phyloP scores from a whole-genome alignment of 2,113 vertebrate species.

The Sinocyclocheilus anophthalmus region DNA sequence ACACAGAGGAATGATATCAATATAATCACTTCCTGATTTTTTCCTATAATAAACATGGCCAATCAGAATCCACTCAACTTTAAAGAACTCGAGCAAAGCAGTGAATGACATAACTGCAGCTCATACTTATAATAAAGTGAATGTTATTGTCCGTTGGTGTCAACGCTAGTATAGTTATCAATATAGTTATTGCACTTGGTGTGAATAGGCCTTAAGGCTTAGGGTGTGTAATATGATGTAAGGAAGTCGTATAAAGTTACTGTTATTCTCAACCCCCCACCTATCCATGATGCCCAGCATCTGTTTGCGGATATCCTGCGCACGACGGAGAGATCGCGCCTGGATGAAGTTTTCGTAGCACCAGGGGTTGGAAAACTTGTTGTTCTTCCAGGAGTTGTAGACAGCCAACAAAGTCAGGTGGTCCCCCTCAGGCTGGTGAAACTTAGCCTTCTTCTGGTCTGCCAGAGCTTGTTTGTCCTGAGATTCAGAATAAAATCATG shows the following conservation, averaged over 20 bases:
- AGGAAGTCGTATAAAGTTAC: not conserved
- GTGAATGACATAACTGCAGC: too few species aligned
- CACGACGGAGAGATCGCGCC: conserved; percentile 90
- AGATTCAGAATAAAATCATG: conserved; percentile 20
- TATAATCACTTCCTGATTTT: too few species aligned
- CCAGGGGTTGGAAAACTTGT: conserved; percentile 99
- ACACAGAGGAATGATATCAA: too few species aligned
- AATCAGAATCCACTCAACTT: too few species aligned
- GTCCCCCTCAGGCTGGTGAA: conserved; percentile 97
- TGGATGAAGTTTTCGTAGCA: conserved; percentile 99
- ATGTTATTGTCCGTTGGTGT: too few species aligned
- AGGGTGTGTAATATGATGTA: not conserved
- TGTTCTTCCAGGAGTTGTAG: conserved; percentile 99
- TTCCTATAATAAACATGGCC: too few species aligned
- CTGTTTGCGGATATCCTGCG: conserved; percentile 97
- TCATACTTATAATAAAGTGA: too few species aligned
- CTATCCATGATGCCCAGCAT: conserved; percentile 99
- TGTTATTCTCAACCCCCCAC: conserved; percentile 68
- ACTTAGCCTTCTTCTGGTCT: conserved; percentile 99
- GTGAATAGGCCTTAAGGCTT: not conserved
- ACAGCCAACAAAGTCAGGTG: conserved; percentile 95
- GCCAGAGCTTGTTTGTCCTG: conserved; percentile 97
- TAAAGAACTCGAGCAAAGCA: too few species aligned
- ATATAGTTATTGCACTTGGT: not conserved
- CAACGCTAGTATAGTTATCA: too few species aligned